A percentile compares a stretch with the other conserved stretches of the same genome.
These are phyloP conservation scores for Malacosoma neustria DNA, from an alignment of 2,888 invertebrate genomes.

Conservation along the genomic window DNA sequence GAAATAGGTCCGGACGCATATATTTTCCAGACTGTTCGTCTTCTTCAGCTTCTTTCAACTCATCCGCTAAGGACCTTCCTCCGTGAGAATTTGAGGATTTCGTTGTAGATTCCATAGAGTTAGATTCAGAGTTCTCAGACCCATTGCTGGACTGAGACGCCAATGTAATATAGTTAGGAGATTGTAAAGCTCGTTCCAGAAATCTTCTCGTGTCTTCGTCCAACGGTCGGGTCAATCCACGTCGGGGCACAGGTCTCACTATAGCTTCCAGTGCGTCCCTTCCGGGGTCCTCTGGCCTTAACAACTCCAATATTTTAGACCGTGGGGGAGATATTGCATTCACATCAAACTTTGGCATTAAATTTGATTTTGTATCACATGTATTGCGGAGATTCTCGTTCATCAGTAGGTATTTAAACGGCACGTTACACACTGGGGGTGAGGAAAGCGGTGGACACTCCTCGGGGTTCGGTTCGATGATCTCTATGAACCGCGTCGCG, in stretches of 20 bases:
- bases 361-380: conserved; percentile 50
- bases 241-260: conserved; percentile 51
- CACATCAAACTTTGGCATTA: conserved; percentile 52
- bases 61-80: conserved; percentile 53
- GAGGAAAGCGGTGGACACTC: conserved; percentile 34
- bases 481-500: conserved; percentile 35
- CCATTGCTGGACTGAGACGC: conserved; percentile 32
- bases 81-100: conserved; percentile 16
- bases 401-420: conserved; percentile 48
- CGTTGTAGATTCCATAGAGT: conserved; percentile 11
- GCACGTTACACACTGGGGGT: conserved; percentile 52
- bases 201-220: conserved; percentile 59
- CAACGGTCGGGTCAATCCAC: conserved; percentile 46
- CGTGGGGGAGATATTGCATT: conserved; percentile 50
- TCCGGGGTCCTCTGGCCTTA: conserved; percentile 54
- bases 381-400: conserved; percentile 49
- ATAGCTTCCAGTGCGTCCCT: conserved; percentile 57
- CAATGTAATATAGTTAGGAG: conserved; percentile 38
- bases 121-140: conserved; percentile 15
- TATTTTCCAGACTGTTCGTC: conserved; percentile 29
- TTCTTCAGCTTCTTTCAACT: conserved; percentile 56
- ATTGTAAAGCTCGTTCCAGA: conserved; percentile 48
- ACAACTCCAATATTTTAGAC: conserved; percentile 50
- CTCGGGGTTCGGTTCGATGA: conserved; percentile 41
- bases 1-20: conserved; percentile 27